Evolutionary conservation across 1,140 invertebrate species (phyloP), one percentile per base, ranked within the genome.

Genomic region (Archivesica marissinica): DNA sequence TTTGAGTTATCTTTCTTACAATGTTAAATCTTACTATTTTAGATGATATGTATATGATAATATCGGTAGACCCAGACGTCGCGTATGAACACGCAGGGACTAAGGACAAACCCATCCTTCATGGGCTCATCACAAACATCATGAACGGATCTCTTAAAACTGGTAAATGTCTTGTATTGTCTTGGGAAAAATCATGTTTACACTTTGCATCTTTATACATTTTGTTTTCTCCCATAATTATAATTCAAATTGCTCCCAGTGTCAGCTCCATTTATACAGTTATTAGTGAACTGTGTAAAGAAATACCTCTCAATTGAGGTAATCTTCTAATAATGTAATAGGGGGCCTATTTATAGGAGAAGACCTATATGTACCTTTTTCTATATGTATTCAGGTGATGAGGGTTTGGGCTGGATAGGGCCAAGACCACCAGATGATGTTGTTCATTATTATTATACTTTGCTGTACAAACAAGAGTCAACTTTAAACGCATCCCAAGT

Each of bases 391-490:
- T 2, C 39, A 78, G 76, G 76, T 47, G 56, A 88, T 54, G 84
- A 56, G 0, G 81, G 88, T 9, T 64, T 78, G n/a, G 17, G 20
- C 1, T 90, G 88, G 72, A 54, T 64, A 28, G 89, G 87, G 2
- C 89, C 89, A 0, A 78, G 81, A 0, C 89, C 89, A 0, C 86
- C 89, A 0, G 81, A 88, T 47, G 41, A 50, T 28, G 59, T 80
- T 0, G 83, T 83, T n/a, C 89, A 90, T 74, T 68, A 35, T 47
- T 90, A 88, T 78, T 87, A 87, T 66, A 85, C 86, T 66, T 47
- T 90, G 1, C 25, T 90, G 35, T 90, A 88, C 25, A 54, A 85
- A 64, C 89, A 90, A 38, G 0, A 7, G 3, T 2, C 30, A 3
- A 59, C 39, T 7, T 28, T 89, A 23, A 81, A 86, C 39, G 84